These are phyloP conservation scores for Himalopsyche tibetana DNA, from an alignment of 2,888 invertebrate species.

Conservation along the genomic window DNA sequence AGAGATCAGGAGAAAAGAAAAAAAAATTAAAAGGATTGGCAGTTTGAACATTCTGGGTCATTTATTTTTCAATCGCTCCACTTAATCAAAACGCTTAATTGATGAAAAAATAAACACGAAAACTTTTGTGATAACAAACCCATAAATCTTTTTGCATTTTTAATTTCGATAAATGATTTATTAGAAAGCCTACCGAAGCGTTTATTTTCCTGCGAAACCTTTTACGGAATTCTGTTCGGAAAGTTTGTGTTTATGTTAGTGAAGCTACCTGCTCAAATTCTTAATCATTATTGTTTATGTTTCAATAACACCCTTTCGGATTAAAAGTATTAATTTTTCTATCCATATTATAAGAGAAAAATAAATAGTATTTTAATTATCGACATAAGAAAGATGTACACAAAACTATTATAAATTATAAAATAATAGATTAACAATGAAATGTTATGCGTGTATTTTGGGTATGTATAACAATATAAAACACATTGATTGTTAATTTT, in stretches of 20 bases:
- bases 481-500: too few species aligned
- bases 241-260: neutral
- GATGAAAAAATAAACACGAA: conserved; percentile 39
- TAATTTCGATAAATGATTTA: conserved; percentile 36
- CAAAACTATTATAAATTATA: too few species aligned
- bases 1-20: neutral
- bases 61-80: conserved; percentile 18
- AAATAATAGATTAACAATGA: too few species aligned
- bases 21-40: conserved; percentile 28
- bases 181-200: neutral
- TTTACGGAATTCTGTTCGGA: neutral
- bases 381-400: too few species aligned
- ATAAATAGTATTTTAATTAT: too few species aligned
- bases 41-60: neutral
- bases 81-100: conserved; percentile 39
- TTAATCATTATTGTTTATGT: too few species aligned
- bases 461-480: too few species aligned
- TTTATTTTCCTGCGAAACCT: neutral
- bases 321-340: too few species aligned
- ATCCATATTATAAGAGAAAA: too few species aligned
- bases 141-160: conserved; percentile 38
- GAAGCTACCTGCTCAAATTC: neutral
- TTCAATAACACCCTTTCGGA: too few species aligned
- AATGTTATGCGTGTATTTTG: too few species aligned
- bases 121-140: conserved; percentile 34